phyloP scores from a whole-genome alignment of 2,797 vertebrate species.

The Melanotaenia maccullochi region DNA sequence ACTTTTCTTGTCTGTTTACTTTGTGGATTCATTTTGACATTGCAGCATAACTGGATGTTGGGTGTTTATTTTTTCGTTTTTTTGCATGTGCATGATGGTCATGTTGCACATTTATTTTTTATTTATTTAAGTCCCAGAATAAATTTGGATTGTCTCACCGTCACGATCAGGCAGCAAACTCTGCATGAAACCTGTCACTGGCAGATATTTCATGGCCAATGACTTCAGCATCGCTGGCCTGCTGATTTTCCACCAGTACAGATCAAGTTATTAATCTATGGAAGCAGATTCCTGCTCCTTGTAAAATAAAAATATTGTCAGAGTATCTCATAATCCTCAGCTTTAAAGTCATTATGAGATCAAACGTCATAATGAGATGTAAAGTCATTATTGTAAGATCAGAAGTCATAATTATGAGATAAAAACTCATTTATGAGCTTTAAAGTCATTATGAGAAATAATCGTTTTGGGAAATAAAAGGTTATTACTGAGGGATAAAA shows the following conservation, averaged over 20 bases:
- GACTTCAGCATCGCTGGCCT: slow-evolving; percentile 55
- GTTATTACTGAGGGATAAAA: too few species aligned
- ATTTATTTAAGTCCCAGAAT: slow-evolving; percentile 50
- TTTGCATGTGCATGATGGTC: slow-evolving; percentile 52
- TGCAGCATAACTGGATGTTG: slow-evolving; percentile 57
- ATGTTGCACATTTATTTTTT: slow-evolving; percentile 54
- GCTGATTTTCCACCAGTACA: slow-evolving; percentile 62
- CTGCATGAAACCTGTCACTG: slow-evolving; percentile 42
- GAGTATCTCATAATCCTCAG: too few species aligned
- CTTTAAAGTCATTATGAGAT: too few species aligned
- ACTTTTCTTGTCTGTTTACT: slow-evolving; percentile 35
- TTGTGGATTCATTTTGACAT: slow-evolving; percentile 68
- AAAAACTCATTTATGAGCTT: neutral
- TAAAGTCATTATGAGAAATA: too few species aligned
- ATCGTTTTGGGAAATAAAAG: too few species aligned
- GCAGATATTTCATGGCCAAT: slow-evolving; percentile 55
- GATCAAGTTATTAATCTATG: slow-evolving; percentile 41
- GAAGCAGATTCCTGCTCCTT: too few species aligned
- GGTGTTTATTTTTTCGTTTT: too few species aligned
- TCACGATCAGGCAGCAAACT: slow-evolving; percentile 44
- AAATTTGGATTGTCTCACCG: slow-evolving; percentile 50
- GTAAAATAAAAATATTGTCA: too few species aligned
- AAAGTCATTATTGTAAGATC: too few species aligned
- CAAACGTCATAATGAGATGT: too few species aligned
- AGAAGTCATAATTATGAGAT: too few species aligned